Evolutionary conservation across 2,113 vertebrate species (phyloP), one percentile per base, ranked within the genome.

Genomic region (Egretta garzetta): DNA sequence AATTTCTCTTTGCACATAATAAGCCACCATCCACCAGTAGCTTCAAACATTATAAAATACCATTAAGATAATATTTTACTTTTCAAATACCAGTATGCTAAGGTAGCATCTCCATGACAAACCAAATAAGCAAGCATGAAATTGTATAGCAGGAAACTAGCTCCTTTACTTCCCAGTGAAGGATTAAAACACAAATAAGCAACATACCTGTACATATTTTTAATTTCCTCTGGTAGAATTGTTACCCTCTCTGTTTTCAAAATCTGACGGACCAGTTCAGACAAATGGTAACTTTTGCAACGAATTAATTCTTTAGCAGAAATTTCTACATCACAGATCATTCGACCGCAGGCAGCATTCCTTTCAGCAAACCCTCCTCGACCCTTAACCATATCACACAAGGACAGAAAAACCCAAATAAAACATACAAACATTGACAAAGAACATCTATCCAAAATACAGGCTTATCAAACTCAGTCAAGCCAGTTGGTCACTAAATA

Each of bases 271-370:
- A 98, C 98, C 93, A 99, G 98, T 90, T 99, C 99, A 60, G 99
- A 98, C 93, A 99, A 98, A 94, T 99, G 98, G 86, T 99, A 99
- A 97, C 99, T 99, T 97, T 99, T 99, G 96, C 99, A 99, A 71
- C 99, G 99, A 90, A 99, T 99, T 88, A 99, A 97, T 95, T 99
- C 99, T 93, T 99, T 99, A 79, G 99, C 99, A 6, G 99, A 99
- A 96, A 99, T 99, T 97, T 99, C 98, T 73, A 99, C 98, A 41
- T 99, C 99, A 77, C 99, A 99, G 94, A 99, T 99, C 97, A 99
- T 98, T 13, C 99, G 98, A 39, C 99, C 99, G 5, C 99, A 99
- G 80, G 99, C 99, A 58, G 99, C 99, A 50, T 96, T 99, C 98
- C 99, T 99, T 97, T 99, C 99, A 56, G 98, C 99, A 98, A 99